phyloP scores from a whole-genome alignment of 2,113 vertebrate genomes.

The Thamnophis sirtalis region DNA sequence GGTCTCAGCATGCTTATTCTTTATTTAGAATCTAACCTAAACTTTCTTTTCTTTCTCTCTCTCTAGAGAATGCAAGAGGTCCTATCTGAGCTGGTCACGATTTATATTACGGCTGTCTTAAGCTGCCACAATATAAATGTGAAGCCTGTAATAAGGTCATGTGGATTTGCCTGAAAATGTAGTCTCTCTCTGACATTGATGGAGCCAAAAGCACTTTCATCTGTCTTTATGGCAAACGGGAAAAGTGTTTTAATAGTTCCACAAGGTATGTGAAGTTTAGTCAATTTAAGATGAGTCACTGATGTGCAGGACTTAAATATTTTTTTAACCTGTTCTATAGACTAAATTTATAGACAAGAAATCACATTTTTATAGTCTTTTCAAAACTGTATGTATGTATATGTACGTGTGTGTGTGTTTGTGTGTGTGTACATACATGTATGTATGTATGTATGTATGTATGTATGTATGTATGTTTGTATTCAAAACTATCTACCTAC shows the following conservation, averaged over 20 bases:
- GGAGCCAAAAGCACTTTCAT: neutral
- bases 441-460: no score
- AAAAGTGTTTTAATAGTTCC: neutral
- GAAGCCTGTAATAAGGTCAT: neutral
- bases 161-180: neutral
- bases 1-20: neutral
- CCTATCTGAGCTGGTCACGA: neutral
- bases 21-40: neutral
- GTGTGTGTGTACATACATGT: no score
- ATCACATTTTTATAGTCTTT: neutral
- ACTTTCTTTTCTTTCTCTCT: neutral
- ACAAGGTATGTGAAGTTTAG: neutral
- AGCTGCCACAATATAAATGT: neutral
- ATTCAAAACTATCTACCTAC: no score
- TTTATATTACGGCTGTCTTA: neutral
- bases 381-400: neutral
- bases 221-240: neutral
- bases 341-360: neutral
- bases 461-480: no score
- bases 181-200: neutral
- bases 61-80: neutral
- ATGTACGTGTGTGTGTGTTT: no score
- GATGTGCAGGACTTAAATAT: neutral
- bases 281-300: neutral
- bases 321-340: neutral